These are phyloP conservation scores for Priocnemis perturbator DNA, from an alignment of 2,888 invertebrate species.

Conservation along the genomic window DNA sequence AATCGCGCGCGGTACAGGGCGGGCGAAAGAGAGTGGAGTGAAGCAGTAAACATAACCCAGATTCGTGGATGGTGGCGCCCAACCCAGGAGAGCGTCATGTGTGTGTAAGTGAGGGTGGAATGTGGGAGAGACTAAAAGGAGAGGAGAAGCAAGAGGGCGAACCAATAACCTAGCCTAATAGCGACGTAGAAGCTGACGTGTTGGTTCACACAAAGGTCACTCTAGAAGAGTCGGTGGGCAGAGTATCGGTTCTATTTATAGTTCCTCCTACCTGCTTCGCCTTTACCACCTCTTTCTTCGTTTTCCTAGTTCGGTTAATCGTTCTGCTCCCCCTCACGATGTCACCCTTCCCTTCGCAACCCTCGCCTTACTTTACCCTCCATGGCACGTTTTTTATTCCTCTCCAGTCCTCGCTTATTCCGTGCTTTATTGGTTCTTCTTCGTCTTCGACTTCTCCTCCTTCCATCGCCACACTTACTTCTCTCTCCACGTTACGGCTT, in stretches of 20 bases:
- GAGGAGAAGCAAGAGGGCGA: slow-evolving; percentile 33
- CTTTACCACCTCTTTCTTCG: slow-evolving; percentile 34
- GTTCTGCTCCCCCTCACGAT: too few relatives aligned
- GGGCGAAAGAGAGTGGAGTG: slow-evolving; percentile 23
- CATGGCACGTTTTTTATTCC: background rate
- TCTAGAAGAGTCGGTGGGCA: slow-evolving; percentile 54
- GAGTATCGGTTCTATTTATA: slow-evolving; percentile 64
- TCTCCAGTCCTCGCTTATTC: background rate
- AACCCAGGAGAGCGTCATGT: slow-evolving; percentile 29
- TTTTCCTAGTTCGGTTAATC: slow-evolving; percentile 20
- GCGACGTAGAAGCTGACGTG: slow-evolving; percentile 48
- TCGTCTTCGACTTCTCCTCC: slow-evolving; percentile 3
- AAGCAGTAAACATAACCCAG: slow-evolving; percentile 67
- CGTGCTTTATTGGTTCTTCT: background rate
- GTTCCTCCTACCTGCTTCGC: slow-evolving; percentile 50
- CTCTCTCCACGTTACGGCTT: background rate
- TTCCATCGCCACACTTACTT: too few relatives aligned
- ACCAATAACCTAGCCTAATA: slow-evolving; percentile 68
- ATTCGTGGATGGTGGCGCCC: slow-evolving; percentile 50
- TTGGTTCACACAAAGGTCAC: slow-evolving; percentile 62
- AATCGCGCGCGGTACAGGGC: slow-evolving; percentile 8
- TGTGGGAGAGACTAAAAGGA: slow-evolving; percentile 25
- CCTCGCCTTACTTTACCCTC: slow-evolving; percentile 30
- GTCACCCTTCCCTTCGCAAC: slow-evolving; percentile 27
- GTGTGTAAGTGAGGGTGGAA: slow-evolving; percentile 17